phyloP scores from a whole-genome alignment of 2,888 invertebrate species.

The Hydropsyche betteni region DNA sequence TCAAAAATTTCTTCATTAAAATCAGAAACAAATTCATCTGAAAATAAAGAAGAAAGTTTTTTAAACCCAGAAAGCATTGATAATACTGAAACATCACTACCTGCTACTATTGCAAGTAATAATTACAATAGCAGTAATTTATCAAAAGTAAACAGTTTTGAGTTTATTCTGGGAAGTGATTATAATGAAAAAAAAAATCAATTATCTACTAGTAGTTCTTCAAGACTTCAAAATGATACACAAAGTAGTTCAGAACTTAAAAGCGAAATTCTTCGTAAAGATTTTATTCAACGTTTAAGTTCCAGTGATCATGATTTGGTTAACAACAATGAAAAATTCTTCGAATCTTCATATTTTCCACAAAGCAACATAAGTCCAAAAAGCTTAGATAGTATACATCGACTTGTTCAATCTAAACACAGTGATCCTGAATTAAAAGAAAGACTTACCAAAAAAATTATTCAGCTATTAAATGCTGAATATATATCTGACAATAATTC shows the following conservation, averaged over 20 bases:
- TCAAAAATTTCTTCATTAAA: not conserved
- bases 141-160: constrained; percentile 73
- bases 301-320: constrained; percentile 53
- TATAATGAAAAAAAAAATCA: constrained; percentile 67
- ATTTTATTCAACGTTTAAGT: too few relatives aligned
- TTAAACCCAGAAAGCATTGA: not conserved
- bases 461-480: constrained; percentile 68
- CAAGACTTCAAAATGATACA: not conserved
- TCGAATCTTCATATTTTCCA: constrained; percentile 51
- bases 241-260: not conserved
- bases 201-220: not conserved
- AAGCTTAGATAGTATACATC: constrained; percentile 58
- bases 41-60: not conserved
- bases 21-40: not conserved
- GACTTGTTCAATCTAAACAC: constrained; percentile 68
- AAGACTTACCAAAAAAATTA: constrained; percentile 71
- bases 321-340: constrained; percentile 57
- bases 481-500: constrained; percentile 66
- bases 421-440: constrained; percentile 70
- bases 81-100: constrained; percentile 4
- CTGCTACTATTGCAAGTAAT: not conserved
- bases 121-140: constrained; percentile 53
- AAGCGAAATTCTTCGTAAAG: not conserved
- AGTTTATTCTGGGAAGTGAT: constrained; percentile 69
- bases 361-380: not conserved